Evolutionary conservation across 2,888 invertebrate species (phyloP).

Genomic region (Hedychridium roseum): DNA sequence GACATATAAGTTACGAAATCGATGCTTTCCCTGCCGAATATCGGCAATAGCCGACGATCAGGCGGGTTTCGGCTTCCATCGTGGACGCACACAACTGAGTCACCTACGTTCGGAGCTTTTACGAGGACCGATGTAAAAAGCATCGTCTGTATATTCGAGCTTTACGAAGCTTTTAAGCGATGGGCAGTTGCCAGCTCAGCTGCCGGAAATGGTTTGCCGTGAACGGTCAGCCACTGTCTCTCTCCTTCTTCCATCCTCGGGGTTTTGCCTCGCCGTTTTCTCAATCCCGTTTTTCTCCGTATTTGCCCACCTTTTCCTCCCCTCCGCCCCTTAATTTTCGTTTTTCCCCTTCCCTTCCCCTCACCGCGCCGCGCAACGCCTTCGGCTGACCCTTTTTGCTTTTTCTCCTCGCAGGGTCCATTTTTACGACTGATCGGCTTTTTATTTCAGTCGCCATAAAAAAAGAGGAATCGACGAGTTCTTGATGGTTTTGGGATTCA

Average conservation of each 20-base stretch:
- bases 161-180: slow-evolving; percentile 21
- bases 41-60: no score
- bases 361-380: no score
- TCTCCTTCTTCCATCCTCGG: background rate
- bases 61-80: no score
- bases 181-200: slow-evolving; percentile 21
- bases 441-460: background rate
- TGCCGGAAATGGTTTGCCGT: slow-evolving; percentile 22
- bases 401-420: no score
- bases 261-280: slow-evolving; percentile 2
- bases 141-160: slow-evolving; percentile 10
- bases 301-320: background rate
- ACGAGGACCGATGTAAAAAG: slow-evolving; percentile 7
- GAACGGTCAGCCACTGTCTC: slow-evolving; percentile 26
- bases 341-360: no score
- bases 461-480: slow-evolving; percentile 10
- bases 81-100: no score
- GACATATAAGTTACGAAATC: no score
- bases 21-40: no score
- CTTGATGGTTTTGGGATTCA: slow-evolving; percentile 13
- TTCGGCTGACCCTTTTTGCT: no score
- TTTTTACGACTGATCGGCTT: slow-evolving; percentile 2
- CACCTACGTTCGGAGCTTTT: no score
- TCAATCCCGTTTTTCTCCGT: background rate
- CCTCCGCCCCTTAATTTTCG: background rate